These are phyloP conservation scores for Caenorhabditis zanzibari DNA, from an alignment of 2,888 invertebrate genomes.

Conservation along the genomic window DNA sequence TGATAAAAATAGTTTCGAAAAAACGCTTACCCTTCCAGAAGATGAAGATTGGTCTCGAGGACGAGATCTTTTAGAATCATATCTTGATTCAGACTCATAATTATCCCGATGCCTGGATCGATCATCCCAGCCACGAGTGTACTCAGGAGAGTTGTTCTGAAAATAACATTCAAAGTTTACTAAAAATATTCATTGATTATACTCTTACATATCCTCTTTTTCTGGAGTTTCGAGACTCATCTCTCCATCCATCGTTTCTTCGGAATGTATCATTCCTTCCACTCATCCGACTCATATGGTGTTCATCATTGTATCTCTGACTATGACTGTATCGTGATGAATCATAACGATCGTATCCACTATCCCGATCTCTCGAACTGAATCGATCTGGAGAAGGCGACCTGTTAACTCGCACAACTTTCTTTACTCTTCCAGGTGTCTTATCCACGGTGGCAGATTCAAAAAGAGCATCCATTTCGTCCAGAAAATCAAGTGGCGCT, in stretches of 20 bases:
- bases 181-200: no score
- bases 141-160: slow-evolving; percentile 5
- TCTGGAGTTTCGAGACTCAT: slow-evolving; percentile 44
- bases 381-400: background rate
- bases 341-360: background rate
- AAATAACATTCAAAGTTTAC: background rate
- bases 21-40: slow-evolving; percentile 42
- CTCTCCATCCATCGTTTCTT: slow-evolving; percentile 20
- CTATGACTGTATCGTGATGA: background rate
- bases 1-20: background rate
- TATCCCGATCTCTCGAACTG: background rate
- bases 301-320: slow-evolving; percentile 22
- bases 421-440: slow-evolving; percentile 3
- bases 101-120: slow-evolving; percentile 5
- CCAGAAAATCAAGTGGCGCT: slow-evolving; percentile 17
- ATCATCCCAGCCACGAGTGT: slow-evolving; percentile 2
- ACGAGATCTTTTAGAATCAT: slow-evolving; percentile 27
- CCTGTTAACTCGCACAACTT: background rate
- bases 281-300: slow-evolving; percentile 21
- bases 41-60: slow-evolving; percentile 34
- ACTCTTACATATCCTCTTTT: slow-evolving; percentile 34
- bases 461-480: slow-evolving; percentile 33
- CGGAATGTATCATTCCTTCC: slow-evolving; percentile 8
- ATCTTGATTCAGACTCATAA: background rate
- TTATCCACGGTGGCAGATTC: slow-evolving; percentile 11